Percentiles rank a stretch among this genome's conserved stretches.
phyloP scores from a whole-genome alignment of 1,140 invertebrate genomes.

The Laupala kohalensis region DNA sequence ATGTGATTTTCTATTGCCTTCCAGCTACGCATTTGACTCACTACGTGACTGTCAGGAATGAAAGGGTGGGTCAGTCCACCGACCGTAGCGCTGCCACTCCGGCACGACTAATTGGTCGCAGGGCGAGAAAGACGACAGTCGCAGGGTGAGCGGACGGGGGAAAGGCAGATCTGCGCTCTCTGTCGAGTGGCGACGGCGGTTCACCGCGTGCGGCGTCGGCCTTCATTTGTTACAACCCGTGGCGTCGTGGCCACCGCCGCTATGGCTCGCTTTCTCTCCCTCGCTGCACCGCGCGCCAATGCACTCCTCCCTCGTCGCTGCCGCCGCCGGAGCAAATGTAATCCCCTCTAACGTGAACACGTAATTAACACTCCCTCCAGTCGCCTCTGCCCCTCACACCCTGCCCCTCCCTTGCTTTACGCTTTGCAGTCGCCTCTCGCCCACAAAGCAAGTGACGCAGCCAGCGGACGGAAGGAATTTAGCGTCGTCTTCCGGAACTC shows the following conservation, averaged over 20 bases:
- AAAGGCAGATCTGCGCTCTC: background rate
- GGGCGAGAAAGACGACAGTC: background rate
- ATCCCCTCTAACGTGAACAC: constrained; percentile 9
- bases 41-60: no score
- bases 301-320: background rate
- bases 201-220: background rate
- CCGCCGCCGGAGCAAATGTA: constrained; percentile 6
- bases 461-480: background rate
- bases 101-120: background rate
- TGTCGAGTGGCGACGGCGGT: background rate
- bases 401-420: background rate
- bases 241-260: background rate
- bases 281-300: no score
- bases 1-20: no score
- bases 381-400: background rate
- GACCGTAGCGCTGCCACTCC: background rate
- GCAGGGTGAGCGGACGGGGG: constrained; percentile 26
- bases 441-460: background rate
- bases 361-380: constrained; percentile 5
- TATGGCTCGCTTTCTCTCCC: no score
- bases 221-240: constrained; percentile 8
- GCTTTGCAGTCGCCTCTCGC: background rate
- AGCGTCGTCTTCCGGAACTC: background rate
- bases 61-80: background rate
- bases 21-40: no score